These are phyloP conservation scores for Phyllotreta striolata DNA, from an alignment of 2,888 invertebrate genomes.

Conservation along the genomic window DNA sequence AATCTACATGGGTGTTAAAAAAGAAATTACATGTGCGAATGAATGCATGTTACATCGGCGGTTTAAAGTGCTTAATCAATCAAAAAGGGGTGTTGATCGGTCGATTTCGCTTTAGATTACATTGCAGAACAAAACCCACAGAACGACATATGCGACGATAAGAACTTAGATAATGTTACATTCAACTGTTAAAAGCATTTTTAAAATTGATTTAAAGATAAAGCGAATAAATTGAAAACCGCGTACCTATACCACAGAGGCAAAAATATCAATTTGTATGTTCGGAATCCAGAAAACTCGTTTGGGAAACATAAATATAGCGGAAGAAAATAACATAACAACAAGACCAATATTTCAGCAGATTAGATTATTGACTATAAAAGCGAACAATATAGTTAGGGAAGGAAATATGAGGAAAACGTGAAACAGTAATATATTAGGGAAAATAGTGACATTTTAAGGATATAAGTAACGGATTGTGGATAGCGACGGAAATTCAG, in stretches of 20 bases:
- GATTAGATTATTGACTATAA: constrained; percentile 35
- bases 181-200: constrained; percentile 15
- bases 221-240: constrained; percentile 17
- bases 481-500: constrained; percentile 42
- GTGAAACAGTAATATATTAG: constrained; percentile 38
- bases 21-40: constrained; percentile 60
- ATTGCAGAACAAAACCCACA: constrained; percentile 30
- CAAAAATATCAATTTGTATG: constrained; percentile 23
- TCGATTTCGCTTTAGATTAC: constrained; percentile 33
- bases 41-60: constrained; percentile 54
- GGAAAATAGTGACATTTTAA: constrained; percentile 41
- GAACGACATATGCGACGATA: constrained; percentile 25
- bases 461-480: constrained; percentile 44
- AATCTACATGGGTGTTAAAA: constrained; percentile 50
- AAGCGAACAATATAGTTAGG: constrained; percentile 38
- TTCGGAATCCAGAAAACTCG: constrained; percentile 17
- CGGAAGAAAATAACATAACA: constrained; percentile 26
- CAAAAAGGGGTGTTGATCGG: constrained; percentile 48
- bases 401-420: constrained; percentile 33
- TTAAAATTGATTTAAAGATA: constrained; percentile 10
- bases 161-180: constrained; percentile 24
- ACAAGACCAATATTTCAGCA: constrained; percentile 36
- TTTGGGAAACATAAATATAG: constrained; percentile 19
- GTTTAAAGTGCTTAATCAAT: constrained; percentile 61
- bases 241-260: neutral